Evolutionary conservation across 2,888 invertebrate genomes (phyloP).

Genomic region (Seira ritae): DNA sequence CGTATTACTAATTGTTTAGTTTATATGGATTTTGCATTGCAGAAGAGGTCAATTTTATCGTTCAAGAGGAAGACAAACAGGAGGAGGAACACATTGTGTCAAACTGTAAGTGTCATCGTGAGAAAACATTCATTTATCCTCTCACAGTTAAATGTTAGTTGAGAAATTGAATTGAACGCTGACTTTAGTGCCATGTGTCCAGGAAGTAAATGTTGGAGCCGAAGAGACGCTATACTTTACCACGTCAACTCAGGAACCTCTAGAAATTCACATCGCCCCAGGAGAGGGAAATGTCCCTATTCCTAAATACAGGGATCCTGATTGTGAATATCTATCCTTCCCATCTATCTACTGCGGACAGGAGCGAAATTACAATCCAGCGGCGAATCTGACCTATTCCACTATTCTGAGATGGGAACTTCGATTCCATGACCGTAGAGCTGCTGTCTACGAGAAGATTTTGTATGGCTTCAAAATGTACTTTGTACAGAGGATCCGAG

Average conservation of each 20-base stretch:
- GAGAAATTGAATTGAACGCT: no score
- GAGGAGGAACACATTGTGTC: no score
- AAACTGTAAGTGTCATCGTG: no score
- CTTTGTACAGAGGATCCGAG: conserved; percentile 17
- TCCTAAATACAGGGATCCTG: conserved; percentile 19
- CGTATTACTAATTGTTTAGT: no score
- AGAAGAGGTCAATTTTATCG: no score
- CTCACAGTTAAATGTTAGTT: no score
- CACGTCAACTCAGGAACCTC: not conserved
- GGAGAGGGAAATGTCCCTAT: conserved; percentile 32
- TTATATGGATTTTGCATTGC: no score
- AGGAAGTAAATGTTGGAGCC: no score
- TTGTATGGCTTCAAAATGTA: conserved; percentile 37
- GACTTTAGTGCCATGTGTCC: no score
- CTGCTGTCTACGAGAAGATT: conserved; percentile 24
- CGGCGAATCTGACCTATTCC: conserved; percentile 16
- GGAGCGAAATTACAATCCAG: not conserved
- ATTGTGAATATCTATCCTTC: conserved; percentile 32
- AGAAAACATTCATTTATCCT: no score
- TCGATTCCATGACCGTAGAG: conserved; percentile 39
- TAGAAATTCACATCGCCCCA: conserved; percentile 38
- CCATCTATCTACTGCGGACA: conserved; percentile 38
- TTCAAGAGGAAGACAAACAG: no score
- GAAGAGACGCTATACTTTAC: not conserved
- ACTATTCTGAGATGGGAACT: conserved; percentile 56